phyloP scores from a whole-genome alignment of 2,113 vertebrate genomes.

The Nansenia antarctica region DNA sequence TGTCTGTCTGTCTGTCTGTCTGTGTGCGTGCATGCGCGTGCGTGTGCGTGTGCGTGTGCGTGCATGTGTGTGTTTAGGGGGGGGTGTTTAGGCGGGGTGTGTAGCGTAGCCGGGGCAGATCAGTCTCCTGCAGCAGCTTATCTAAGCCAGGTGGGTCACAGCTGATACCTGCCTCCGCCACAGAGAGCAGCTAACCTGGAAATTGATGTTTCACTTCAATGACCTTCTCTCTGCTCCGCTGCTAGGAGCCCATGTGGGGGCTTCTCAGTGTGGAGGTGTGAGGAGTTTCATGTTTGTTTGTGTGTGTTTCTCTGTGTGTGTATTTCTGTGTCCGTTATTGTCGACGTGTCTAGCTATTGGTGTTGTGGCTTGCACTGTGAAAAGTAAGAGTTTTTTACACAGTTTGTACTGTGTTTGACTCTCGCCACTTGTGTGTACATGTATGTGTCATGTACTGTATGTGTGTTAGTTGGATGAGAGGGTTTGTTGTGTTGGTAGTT shows the following conservation, averaged over 20 bases:
- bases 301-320: constrained; percentile 16
- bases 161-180: constrained; percentile 80
- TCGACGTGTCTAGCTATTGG: neutral
- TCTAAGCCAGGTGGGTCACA: constrained; percentile 78
- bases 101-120: constrained; percentile 52
- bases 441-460: neutral
- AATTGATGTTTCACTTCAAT: constrained; percentile 84
- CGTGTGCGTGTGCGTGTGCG: constrained; percentile 11
- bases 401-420: too few species aligned
- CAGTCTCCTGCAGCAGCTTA: constrained; percentile 78
- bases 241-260: constrained; percentile 42
- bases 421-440: too few species aligned
- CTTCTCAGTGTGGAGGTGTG: neutral
- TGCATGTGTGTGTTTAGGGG: constrained; percentile 27
- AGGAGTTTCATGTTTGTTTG: neutral
- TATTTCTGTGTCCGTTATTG: constrained; percentile 1
- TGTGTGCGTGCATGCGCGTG: constrained; percentile 11
- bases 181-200: constrained; percentile 82
- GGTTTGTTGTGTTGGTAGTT: too few species aligned
- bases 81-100: neutral
- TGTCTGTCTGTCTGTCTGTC: neutral
- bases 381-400: too few species aligned
- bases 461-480: too few species aligned
- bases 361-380: too few species aligned
- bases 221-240: constrained; percentile 66